phyloP scores from a whole-genome alignment of 2,113 vertebrate genomes.

The Oceanodroma tethys region DNA sequence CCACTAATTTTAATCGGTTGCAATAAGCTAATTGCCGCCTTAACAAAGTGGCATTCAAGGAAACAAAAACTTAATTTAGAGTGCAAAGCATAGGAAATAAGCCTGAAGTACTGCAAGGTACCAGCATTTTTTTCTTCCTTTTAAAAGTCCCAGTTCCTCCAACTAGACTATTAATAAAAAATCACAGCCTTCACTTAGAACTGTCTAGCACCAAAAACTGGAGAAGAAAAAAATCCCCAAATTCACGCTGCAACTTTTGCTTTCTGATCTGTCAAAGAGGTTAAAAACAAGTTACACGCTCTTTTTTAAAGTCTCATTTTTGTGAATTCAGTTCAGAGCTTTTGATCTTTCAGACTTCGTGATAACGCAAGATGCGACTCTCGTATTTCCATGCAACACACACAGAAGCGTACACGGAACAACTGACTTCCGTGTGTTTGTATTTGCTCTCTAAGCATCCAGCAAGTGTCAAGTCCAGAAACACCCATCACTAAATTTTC shows the following conservation, averaged over 20 bases:
- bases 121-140: rapidly evolving
- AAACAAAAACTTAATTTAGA: neutral
- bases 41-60: neutral
- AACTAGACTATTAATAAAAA: neutral
- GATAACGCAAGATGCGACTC: rapidly evolving
- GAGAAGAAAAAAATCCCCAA: neutral
- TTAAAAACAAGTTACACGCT: rapidly evolving
- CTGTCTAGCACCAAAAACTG: neutral
- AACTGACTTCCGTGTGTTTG: neutral
- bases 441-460: neutral
- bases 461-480: neutral
- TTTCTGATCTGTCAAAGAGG: neutral
- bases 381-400: rapidly evolving
- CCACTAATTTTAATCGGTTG: neutral
- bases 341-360: neutral
- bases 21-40: neutral
- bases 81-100: neutral
- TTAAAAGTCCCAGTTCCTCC: neutral
- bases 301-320: neutral
- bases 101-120: neutral
- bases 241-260: neutral
- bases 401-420: neutral
- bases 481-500: neutral
- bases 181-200: neutral
- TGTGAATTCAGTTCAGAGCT: neutral